phyloP scores from a whole-genome alignment of 2,797 vertebrate genomes.

The Pseudopleuronectes americanus region DNA sequence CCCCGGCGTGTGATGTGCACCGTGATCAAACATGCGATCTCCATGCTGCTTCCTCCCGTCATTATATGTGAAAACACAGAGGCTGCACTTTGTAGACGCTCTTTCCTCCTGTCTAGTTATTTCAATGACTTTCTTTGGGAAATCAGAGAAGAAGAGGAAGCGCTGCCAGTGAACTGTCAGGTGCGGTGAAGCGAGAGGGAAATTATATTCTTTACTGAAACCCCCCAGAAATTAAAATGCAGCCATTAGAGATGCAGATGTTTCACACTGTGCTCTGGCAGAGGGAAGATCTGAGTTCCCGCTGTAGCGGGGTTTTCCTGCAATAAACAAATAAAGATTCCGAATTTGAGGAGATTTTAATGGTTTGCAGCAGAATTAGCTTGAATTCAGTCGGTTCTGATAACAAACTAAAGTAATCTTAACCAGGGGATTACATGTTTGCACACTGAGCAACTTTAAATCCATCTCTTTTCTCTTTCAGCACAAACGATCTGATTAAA shows the following conservation, averaged over 20 bases:
- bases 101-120: slow-evolving; percentile 19
- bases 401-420: too few relatives aligned
- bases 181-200: neutral
- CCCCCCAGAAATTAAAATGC: slow-evolving; percentile 27
- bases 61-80: slow-evolving; percentile 52
- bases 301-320: too few relatives aligned
- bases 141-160: slow-evolving; percentile 6
- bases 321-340: slow-evolving; percentile 3
- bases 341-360: neutral
- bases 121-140: slow-evolving; percentile 22
- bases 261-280: slow-evolving; percentile 1
- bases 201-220: slow-evolving; percentile 22
- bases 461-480: too few relatives aligned
- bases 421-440: too few relatives aligned
- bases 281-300: too few relatives aligned
- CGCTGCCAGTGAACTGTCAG: neutral
- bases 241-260: slow-evolving; percentile 29
- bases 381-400: too few relatives aligned
- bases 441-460: too few relatives aligned
- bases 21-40: slow-evolving; percentile 53
- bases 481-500: slow-evolving; percentile 15
- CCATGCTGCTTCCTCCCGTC: slow-evolving; percentile 41
- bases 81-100: slow-evolving; percentile 14
- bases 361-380: neutral
- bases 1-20: slow-evolving; percentile 29